Base-by-base conservation (phyloP, 2,113 vertebrate genomes). In the Cyanoderma ruficeps region DNA sequence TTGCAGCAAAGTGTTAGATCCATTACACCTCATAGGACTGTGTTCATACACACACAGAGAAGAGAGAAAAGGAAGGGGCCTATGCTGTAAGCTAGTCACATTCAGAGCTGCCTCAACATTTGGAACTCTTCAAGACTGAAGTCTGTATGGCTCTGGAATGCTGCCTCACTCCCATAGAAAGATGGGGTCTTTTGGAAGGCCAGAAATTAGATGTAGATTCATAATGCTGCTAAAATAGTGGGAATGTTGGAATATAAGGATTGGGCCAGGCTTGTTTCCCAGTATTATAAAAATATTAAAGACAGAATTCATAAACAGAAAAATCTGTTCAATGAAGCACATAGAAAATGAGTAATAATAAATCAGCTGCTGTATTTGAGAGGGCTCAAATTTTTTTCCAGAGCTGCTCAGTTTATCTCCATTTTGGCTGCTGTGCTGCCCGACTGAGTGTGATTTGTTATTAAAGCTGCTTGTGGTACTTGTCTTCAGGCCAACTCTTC, bases 261-360 rank as follows among this genome's bases (percentile, higher is more conserved):
- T 24, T 53, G 30, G 42, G 18, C 33, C 72, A 50, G 67, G 50
- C 49, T 23, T 57, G 44, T 89, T 89, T 89, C 61, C 60, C 49
- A 84, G 31, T 39, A 65, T 79, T 75, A 87, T 35, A 89, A 71
- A 93, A 93, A 76, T 39, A 91, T 46, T 89, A 79, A 60, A 87
- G 69, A 65, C 33, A 82, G 57, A 89, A 84, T 87, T 87, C 57
- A 72, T 87, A 94, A 89, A 81, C 49, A 87, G 42, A 96, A 94
- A 96, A 87, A 56, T 79, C 69, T 75, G 41, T 85, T 89, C 31
- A 56, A 24, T 61, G 31, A 82, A 82, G 41, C 72, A n/a, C 7
- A 35, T 25, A 37, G 81, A 93, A 92, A 74, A 87, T 46, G 2
- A 79, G 31, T 35, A 85, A 85, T 46, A 83, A 89, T 91, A 92